These are phyloP conservation scores for Leptopilina clavipes DNA, from an alignment of 1,140 invertebrate species.

Conservation along the genomic window DNA sequence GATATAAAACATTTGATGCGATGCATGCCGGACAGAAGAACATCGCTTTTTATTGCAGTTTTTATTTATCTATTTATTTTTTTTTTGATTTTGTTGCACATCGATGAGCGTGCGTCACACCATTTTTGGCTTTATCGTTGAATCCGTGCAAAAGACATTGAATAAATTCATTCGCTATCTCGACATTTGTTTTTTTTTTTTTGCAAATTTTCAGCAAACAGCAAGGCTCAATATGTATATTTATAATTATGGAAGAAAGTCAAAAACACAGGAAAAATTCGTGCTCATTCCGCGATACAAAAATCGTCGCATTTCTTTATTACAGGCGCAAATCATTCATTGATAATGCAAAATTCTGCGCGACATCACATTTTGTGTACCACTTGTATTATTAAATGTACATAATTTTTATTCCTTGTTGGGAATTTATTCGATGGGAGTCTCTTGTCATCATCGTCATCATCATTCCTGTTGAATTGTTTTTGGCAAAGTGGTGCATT, in stretches of 20 bases:
- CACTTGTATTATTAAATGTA: too few relatives aligned
- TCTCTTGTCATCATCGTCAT: background rate
- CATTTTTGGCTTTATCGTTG: slow-evolving; percentile 24
- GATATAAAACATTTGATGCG: slow-evolving; percentile 41
- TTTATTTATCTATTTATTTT: too few relatives aligned
- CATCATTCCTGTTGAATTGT: background rate
- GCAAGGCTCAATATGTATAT: background rate
- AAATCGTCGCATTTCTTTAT: background rate
- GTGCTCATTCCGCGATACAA: slow-evolving; percentile 6
- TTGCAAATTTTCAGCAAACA: slow-evolving; percentile 22
- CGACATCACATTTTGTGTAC: background rate
- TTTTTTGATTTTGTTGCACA: slow-evolving; percentile 40
- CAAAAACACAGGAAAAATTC: slow-evolving; percentile 15
- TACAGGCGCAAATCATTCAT: background rate
- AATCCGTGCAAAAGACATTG: slow-evolving; percentile 50
- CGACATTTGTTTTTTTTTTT: background rate
- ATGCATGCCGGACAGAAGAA: slow-evolving; percentile 59
- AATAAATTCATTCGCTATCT: slow-evolving; percentile 45
- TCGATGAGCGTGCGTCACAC: slow-evolving; percentile 35
- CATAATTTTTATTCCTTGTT: background rate
- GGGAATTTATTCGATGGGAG: background rate
- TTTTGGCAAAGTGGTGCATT: slow-evolving; percentile 14
- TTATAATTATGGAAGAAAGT: background rate
- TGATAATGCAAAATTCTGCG: background rate
- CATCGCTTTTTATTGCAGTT: slow-evolving; percentile 36